Conservation (phyloP, 1,140 invertebrate species). For the Pseudomyrmex pallidus region DNA sequence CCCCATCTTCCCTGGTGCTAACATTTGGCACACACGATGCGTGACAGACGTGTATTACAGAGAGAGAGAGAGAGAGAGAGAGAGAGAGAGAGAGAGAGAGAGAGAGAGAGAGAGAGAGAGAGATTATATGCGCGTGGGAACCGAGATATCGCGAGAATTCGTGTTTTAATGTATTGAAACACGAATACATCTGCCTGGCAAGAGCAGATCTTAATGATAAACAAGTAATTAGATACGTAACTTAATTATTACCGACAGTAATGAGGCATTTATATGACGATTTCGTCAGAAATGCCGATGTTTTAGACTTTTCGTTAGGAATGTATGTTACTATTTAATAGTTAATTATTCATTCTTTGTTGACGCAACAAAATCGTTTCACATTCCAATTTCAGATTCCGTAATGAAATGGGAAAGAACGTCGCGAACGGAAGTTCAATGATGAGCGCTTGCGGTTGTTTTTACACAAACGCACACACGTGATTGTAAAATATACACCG, state of each 20-base stretch:
- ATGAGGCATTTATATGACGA: not conserved
- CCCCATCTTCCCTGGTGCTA: constrained; percentile 30
- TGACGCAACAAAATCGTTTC: not conserved
- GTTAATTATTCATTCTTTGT: not conserved
- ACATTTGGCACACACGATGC: constrained; percentile 63
- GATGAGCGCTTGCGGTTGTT: constrained; percentile 2
- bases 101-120: not conserved
- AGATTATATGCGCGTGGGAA: constrained; percentile 30
- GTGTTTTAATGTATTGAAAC: constrained; percentile 50
- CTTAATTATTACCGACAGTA: constrained; percentile 33
- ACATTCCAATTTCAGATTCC: constrained; percentile 9
- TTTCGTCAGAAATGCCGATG: constrained; percentile 18
- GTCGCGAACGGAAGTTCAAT: not conserved
- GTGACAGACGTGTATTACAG: constrained; percentile 40
- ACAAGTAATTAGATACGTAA: constrained; percentile 55
- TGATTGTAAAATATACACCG: too few species aligned
- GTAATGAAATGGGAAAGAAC: constrained; percentile 28
- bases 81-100: not conserved
- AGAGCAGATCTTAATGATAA: constrained; percentile 43
- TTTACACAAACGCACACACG: not conserved
- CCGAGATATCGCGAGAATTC: constrained; percentile 32
- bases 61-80: not conserved
- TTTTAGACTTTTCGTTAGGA: constrained; percentile 28
- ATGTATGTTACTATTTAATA: not conserved
- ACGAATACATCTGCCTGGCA: constrained; percentile 29